These are phyloP conservation scores for Xiphorhynchus elegans DNA, from an alignment of 2,113 vertebrate species.

Conservation along the genomic window DNA sequence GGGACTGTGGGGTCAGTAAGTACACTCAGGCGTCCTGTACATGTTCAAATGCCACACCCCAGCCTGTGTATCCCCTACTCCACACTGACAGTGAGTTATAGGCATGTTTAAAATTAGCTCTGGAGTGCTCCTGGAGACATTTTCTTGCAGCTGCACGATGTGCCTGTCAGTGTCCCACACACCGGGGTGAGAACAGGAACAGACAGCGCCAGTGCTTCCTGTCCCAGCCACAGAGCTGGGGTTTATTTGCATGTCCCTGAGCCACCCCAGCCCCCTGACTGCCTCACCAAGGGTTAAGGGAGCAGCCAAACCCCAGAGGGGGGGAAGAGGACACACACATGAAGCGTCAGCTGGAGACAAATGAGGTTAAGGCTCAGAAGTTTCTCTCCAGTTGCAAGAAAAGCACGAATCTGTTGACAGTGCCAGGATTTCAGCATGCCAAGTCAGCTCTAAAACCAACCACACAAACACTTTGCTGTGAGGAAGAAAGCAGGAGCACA, in stretches of 20 bases:
- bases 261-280: not conserved
- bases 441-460: not conserved
- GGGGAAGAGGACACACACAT: not conserved
- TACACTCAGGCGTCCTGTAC: not conserved
- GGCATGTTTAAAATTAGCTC: not conserved
- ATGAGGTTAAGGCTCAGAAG: not conserved
- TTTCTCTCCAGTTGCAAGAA: not conserved
- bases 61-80: accelerated
- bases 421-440: not conserved
- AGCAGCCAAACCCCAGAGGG: not conserved
- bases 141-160: not conserved
- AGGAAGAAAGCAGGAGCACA: not conserved
- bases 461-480: not conserved
- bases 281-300: not conserved
- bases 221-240: not conserved
- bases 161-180: not conserved
- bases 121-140: not conserved
- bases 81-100: not conserved
- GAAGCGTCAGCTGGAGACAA: not conserved
- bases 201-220: not conserved
- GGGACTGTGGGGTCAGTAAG: not conserved
- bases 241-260: not conserved
- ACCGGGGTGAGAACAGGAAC: not conserved
- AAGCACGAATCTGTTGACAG: not conserved
- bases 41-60: not conserved